phyloP scores from a whole-genome alignment of 2,888 invertebrate species.

The Ophion ellenae region DNA sequence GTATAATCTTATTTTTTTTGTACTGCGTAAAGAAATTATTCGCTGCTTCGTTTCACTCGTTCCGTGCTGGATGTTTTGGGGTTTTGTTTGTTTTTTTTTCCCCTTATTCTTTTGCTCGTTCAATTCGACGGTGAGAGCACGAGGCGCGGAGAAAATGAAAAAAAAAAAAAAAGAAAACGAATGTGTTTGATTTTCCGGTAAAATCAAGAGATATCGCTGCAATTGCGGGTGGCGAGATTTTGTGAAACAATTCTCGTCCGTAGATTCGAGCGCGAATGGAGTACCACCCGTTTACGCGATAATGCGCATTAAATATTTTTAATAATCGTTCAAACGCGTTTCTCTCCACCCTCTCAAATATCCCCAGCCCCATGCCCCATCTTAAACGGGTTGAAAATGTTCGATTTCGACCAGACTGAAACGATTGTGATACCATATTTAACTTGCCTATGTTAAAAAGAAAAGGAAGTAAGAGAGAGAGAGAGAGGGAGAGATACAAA shows the following conservation, averaged over 20 bases:
- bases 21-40: not conserved
- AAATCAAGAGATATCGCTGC: slow-evolving; percentile 4
- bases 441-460: slow-evolving; percentile 83
- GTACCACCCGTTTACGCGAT: not conserved
- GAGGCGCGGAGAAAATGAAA: slow-evolving; percentile 4
- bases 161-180: too few species aligned
- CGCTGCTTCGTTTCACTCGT: slow-evolving; percentile 44
- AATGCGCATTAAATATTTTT: slow-evolving; percentile 51
- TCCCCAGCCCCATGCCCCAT: slow-evolving; percentile 2
- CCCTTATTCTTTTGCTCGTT: not conserved
- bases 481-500: slow-evolving; percentile 12
- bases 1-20: slow-evolving; percentile 9
- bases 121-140: not conserved
- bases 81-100: not conserved
- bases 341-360: slow-evolving; percentile 69
- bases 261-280: slow-evolving; percentile 5
- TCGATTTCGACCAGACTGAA: slow-evolving; percentile 83
- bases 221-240: slow-evolving; percentile 15
- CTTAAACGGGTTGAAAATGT: slow-evolving; percentile 80
- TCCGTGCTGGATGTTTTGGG: slow-evolving; percentile 13
- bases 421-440: slow-evolving; percentile 84
- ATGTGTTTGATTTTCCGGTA: not conserved
- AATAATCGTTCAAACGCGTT: slow-evolving; percentile 71
- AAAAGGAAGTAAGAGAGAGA: slow-evolving; percentile 54
- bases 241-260: slow-evolving; percentile 39